Conservation (phyloP, 1,140 invertebrate species). For the Epicauta chinensis region DNA sequence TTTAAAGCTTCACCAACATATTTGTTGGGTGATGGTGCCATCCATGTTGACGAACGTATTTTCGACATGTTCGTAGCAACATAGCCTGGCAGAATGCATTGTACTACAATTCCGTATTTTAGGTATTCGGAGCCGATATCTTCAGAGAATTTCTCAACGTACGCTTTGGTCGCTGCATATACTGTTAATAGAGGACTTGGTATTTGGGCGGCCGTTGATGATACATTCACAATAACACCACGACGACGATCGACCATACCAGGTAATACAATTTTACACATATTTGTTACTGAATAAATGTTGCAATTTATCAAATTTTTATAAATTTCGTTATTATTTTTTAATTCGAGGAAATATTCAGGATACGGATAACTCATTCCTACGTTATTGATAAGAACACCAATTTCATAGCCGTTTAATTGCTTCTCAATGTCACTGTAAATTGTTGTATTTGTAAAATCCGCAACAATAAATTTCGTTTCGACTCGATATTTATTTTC, state of each 20-base stretch:
- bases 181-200: conserved; percentile 79
- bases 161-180: conserved; percentile 88
- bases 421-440: conserved; percentile 72
- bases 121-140: conserved; percentile 75
- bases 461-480: conserved; percentile 75
- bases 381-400: conserved; percentile 92
- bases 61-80: conserved; percentile 93
- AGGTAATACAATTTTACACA: conserved; percentile 81
- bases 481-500: conserved; percentile 69
- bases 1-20: conserved; percentile 73
- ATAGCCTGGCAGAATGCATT: conserved; percentile 81
- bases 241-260: conserved; percentile 77
- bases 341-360: conserved; percentile 70
- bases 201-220: conserved; percentile 73
- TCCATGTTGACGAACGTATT: conserved; percentile 69
- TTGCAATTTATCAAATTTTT: conserved; percentile 66
- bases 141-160: conserved; percentile 76
- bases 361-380: conserved; percentile 87
- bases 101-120: conserved; percentile 70
- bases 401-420: conserved; percentile 76
- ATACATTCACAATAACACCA: conserved; percentile 89
- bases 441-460: conserved; percentile 70
- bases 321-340: conserved; percentile 51
- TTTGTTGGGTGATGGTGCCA: conserved; percentile 69
- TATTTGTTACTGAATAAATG: conserved; percentile 67